Evolutionary conservation across 2,797 vertebrate genomes (phyloP).

Genomic region (Trachurus trachurus): DNA sequence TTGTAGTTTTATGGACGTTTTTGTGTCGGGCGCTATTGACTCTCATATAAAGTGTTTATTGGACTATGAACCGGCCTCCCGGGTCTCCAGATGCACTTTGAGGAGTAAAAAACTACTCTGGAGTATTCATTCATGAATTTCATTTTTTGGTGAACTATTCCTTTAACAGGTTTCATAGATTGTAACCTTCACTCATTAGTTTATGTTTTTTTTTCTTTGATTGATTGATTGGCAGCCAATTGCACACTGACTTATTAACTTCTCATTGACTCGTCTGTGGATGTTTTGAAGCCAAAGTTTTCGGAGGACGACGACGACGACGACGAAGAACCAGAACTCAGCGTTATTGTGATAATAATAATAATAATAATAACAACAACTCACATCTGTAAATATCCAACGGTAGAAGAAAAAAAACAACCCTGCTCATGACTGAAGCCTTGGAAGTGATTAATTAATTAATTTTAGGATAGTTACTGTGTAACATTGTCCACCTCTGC

Average conservation of each 20-base stretch:
- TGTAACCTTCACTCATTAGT: constrained; percentile 49
- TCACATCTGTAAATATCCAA: constrained; percentile 59
- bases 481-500: constrained; percentile 83
- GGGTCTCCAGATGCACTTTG: no score
- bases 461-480: constrained; percentile 83
- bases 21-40: no score
- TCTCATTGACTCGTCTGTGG: constrained; percentile 47
- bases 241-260: constrained; percentile 51
- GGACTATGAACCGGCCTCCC: no score
- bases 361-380: no score
- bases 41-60: no score
- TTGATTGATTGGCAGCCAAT: constrained; percentile 58
- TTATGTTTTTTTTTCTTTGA: constrained; percentile 39
- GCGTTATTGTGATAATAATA: background rate
- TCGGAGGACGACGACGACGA: constrained; percentile 29
- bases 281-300: constrained; percentile 69
- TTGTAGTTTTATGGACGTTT: no score
- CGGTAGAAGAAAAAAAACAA: constrained; percentile 18
- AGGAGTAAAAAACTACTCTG: no score
- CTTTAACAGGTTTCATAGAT: constrained; percentile 23
- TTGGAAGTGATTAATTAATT: constrained; percentile 66
- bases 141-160: no score
- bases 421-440: constrained; percentile 64
- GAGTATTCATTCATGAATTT: no score
- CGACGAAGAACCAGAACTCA: constrained; percentile 18